Conservation (phyloP, 53 echinoderm and acorn worm genomes). For the Echinarachnius parma region DNA sequence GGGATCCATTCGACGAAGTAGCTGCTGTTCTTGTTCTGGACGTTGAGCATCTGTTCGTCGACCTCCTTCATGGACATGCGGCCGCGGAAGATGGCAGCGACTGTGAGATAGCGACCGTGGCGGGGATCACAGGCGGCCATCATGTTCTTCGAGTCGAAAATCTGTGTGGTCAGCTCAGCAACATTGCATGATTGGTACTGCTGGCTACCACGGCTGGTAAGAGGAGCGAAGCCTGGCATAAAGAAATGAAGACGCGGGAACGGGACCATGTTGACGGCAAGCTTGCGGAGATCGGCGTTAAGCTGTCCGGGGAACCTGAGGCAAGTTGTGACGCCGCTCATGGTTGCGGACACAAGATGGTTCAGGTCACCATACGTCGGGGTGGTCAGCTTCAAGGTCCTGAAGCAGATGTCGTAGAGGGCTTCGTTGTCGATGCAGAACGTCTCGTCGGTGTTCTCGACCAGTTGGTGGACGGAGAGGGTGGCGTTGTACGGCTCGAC, state of each 20-base stretch:
- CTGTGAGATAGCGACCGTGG: too few species aligned
- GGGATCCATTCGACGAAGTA: too few species aligned
- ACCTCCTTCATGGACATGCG: too few species aligned
- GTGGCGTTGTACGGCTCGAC: slow-evolving; percentile 25
- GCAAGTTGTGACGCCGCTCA: slow-evolving; percentile 90
- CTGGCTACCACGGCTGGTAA: slow-evolving; percentile 74
- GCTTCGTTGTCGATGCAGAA: slow-evolving; percentile 63
- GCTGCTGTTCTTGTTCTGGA: too few species aligned
- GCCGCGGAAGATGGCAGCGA: too few species aligned
- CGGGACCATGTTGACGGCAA: slow-evolving; percentile 89
- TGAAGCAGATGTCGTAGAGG: slow-evolving; percentile 72
- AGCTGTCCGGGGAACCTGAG: slow-evolving; percentile 84
- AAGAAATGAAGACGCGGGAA: slow-evolving; percentile 73
- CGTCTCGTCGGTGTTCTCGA: slow-evolving; percentile 53
- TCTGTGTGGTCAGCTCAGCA: too few species aligned
- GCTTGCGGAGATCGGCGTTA: slow-evolving; percentile 82
- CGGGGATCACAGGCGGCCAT: too few species aligned
- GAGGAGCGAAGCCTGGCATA: slow-evolving; percentile 58
- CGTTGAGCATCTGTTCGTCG: too few species aligned
- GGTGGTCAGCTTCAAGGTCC: slow-evolving; percentile 80
- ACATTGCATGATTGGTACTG: too few species aligned
- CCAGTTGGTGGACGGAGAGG: slow-evolving; percentile 35
- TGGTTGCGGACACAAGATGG: slow-evolving; percentile 83
- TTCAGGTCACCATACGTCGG: slow-evolving; percentile 93
- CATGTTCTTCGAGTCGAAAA: too few species aligned